Conservation (phyloP, 2,888 invertebrate genomes). For the Sphinx pinastri region DNA sequence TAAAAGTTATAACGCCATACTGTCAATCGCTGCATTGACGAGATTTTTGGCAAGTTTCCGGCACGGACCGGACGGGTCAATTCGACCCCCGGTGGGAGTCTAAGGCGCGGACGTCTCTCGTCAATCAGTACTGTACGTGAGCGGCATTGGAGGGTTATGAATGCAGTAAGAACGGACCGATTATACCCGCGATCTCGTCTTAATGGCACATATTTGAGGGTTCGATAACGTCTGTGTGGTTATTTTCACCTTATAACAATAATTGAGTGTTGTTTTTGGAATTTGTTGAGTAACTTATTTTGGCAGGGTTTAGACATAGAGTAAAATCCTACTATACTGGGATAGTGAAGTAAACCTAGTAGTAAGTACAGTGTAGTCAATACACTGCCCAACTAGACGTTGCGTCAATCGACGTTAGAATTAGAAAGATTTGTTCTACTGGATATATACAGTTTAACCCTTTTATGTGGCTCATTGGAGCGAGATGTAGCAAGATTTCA, state of each 20-base stretch:
- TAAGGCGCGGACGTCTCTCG: conserved; percentile 80
- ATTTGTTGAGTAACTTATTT: background rate
- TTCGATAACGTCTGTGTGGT: background rate
- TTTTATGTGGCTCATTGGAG: too few relatives aligned
- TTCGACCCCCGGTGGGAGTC: conserved; percentile 44
- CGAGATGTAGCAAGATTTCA: too few relatives aligned
- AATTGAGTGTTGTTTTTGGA: background rate
- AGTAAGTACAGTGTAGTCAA: too few relatives aligned
- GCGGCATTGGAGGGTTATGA: conserved; percentile 56
- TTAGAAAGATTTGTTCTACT: too few relatives aligned
- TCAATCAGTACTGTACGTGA: conserved; percentile 83
- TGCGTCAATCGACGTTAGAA: too few relatives aligned
- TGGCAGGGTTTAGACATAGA: too few relatives aligned
- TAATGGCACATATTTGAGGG: conserved; percentile 10
- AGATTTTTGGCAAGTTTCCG: conserved; percentile 81
- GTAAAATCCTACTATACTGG: too few relatives aligned
- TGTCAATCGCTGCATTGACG: conserved; percentile 73
- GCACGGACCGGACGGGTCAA: conserved; percentile 69
- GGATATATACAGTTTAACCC: too few relatives aligned
- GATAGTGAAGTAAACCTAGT: too few relatives aligned
- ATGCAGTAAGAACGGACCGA: conserved; percentile 18
- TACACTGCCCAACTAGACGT: too few relatives aligned
- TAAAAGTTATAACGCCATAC: background rate
- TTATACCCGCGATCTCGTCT: conserved; percentile 15
- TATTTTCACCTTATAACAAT: conserved; percentile 6